phyloP scores from a whole-genome alignment of 2,888 invertebrate species.

The Heteromyza rotundicornis region DNA sequence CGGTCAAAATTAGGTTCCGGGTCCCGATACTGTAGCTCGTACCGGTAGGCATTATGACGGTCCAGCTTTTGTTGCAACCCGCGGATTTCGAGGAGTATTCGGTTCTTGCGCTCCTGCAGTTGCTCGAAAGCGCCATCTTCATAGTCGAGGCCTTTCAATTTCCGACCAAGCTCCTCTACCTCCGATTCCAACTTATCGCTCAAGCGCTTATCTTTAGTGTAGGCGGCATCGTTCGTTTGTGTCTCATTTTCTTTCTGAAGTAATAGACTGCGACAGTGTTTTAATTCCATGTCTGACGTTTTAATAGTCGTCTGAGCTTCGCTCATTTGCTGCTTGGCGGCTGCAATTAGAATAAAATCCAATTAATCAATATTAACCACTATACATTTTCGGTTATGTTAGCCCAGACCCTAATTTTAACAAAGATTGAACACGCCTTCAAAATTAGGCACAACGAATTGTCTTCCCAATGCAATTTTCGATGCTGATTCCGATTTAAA shows the following conservation, averaged over 20 bases:
- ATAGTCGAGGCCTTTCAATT: conserved; percentile 67
- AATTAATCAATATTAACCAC: not conserved
- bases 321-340: conserved; percentile 76
- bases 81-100: conserved; percentile 67
- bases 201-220: conserved; percentile 70
- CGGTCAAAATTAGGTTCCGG: conserved; percentile 78
- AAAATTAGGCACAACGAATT: too few species aligned
- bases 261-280: conserved; percentile 70
- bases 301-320: conserved; percentile 81
- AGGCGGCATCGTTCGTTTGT: conserved; percentile 71
- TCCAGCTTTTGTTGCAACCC: conserved; percentile 60
- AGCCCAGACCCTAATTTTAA: too few species aligned
- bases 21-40: conserved; percentile 75
- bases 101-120: conserved; percentile 64
- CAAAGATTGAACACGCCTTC: too few species aligned
- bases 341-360: conserved; percentile 58
- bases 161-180: conserved; percentile 63
- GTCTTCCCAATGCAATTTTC: too few species aligned
- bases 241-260: conserved; percentile 72
- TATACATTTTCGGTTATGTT: too few species aligned
- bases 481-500: too few species aligned
- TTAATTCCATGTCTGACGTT: conserved; percentile 77
- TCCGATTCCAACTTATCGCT: conserved; percentile 66
- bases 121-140: conserved; percentile 68
- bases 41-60: conserved; percentile 52